Evolutionary conservation across 2,888 invertebrate species (phyloP).

Genomic region (Schrankia costaestrigalis): DNA sequence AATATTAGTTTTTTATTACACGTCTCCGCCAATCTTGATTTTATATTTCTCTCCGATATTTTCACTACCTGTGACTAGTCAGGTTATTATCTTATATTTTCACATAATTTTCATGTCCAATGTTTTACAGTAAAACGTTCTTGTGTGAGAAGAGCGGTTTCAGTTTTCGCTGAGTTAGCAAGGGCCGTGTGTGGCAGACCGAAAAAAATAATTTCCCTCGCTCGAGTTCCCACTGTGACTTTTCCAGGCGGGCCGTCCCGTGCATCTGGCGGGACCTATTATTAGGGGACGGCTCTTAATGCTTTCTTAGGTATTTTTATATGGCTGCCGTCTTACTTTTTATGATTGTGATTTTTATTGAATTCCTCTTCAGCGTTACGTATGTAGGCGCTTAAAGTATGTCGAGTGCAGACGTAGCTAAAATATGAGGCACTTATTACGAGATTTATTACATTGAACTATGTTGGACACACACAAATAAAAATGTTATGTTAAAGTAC

Average conservation of each 20-base stretch:
- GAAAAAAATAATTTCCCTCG: slow-evolving; percentile 79
- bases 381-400: slow-evolving; percentile 50
- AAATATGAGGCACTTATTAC: slow-evolving; percentile 71
- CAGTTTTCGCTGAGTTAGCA: slow-evolving; percentile 73
- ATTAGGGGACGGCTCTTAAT: slow-evolving; percentile 78
- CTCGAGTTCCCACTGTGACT: slow-evolving; percentile 76
- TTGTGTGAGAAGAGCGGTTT: slow-evolving; percentile 54
- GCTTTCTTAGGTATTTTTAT: slow-evolving; percentile 78
- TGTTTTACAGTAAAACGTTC: slow-evolving; percentile 48
- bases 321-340: slow-evolving; percentile 74
- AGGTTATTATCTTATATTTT: slow-evolving; percentile 21
- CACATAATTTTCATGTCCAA: slow-evolving; percentile 31
- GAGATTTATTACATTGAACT: slow-evolving; percentile 73
- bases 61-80: no score
- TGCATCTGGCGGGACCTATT: slow-evolving; percentile 79
- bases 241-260: slow-evolving; percentile 77
- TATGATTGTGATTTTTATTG: slow-evolving; percentile 80
- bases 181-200: slow-evolving; percentile 79
- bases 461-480: slow-evolving; percentile 50
- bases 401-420: slow-evolving; percentile 66
- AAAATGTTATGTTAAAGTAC: slow-evolving; percentile 47
- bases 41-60: no score
- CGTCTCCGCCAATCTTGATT: no score
- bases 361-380: slow-evolving; percentile 55
- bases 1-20: no score